phyloP scores from a whole-genome alignment of 2,113 vertebrate genomes.

The Heterochromis multidens region DNA sequence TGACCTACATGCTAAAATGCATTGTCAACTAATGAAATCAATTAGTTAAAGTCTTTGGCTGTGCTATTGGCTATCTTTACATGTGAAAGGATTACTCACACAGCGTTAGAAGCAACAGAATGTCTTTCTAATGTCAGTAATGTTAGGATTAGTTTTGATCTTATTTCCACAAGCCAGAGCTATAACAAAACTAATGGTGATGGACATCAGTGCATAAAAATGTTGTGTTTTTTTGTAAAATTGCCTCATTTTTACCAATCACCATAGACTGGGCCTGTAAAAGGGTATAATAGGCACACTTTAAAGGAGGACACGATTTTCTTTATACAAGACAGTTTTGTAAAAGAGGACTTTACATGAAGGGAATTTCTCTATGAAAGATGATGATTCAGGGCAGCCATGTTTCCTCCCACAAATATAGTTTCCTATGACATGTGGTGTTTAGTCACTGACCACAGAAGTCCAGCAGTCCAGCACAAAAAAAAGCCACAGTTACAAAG shows the following conservation, averaged over 20 bases:
- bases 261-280: neutral
- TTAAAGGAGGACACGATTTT: neutral
- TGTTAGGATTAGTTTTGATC: neutral
- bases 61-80: neutral
- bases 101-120: neutral
- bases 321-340: neutral
- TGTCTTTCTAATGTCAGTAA: neutral
- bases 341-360: neutral
- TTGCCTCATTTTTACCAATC: neutral
- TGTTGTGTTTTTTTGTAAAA: neutral
- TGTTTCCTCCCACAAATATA: neutral
- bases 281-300: neutral
- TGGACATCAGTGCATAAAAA: neutral
- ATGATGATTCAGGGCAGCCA: neutral
- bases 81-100: fast-evolving
- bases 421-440: neutral
- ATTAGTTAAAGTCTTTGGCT: fast-evolving
- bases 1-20: too few relatives aligned
- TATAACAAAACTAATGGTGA: neutral
- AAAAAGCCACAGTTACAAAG: neutral
- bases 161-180: neutral
- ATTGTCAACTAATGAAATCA: too few relatives aligned
- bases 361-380: neutral
- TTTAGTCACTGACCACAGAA: neutral
- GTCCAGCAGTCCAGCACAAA: neutral